phyloP scores from a whole-genome alignment of 2,888 invertebrate species.

The Scaptomyza reducta region DNA sequence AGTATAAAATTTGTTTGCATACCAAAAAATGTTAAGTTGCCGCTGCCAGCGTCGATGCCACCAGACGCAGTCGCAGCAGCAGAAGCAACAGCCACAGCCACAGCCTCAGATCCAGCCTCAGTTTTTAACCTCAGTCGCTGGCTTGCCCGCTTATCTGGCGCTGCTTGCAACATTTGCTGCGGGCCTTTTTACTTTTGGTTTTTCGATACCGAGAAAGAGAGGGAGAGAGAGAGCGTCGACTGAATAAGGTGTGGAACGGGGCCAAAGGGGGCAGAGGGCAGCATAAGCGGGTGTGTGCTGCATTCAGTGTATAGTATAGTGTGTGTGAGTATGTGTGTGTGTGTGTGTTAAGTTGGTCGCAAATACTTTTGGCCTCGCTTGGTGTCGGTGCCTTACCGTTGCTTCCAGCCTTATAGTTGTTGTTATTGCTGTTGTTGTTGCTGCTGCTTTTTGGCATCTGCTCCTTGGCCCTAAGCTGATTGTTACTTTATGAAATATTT shows the following conservation, averaged over 20 bases:
- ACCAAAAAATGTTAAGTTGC: constrained; percentile 70
- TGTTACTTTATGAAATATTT: constrained; percentile 81
- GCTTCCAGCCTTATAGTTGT: constrained; percentile 48
- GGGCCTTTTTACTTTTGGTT: constrained; percentile 77
- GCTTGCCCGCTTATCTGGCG: constrained; percentile 73
- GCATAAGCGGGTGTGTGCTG: constrained; percentile 46
- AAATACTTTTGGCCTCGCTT: constrained; percentile 78
- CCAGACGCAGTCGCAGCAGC: constrained; percentile 22
- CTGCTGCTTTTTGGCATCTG: constrained; percentile 69
- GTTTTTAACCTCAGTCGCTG: constrained; percentile 58
- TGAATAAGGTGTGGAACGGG: constrained; percentile 47
- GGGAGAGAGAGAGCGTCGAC: constrained; percentile 42
- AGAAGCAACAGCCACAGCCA: constrained; percentile 9
- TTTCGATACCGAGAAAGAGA: constrained; percentile 61
- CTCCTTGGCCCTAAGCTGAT: constrained; percentile 78
- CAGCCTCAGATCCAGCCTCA: constrained; percentile 10
- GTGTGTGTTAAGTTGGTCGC: constrained; percentile 72
- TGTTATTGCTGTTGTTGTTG: constrained; percentile 36
- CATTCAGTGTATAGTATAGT: constrained; percentile 29
- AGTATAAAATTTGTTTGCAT: constrained; percentile 78
- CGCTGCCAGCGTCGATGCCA: constrained; percentile 46
- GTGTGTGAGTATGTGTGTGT: constrained; percentile 26
- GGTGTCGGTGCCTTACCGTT: constrained; percentile 78
- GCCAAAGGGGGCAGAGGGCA: constrained; percentile 9
- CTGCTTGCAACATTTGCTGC: constrained; percentile 78